Base-by-base conservation (phyloP, 1,140 invertebrate species). In the Drosophila melanica region DNA sequence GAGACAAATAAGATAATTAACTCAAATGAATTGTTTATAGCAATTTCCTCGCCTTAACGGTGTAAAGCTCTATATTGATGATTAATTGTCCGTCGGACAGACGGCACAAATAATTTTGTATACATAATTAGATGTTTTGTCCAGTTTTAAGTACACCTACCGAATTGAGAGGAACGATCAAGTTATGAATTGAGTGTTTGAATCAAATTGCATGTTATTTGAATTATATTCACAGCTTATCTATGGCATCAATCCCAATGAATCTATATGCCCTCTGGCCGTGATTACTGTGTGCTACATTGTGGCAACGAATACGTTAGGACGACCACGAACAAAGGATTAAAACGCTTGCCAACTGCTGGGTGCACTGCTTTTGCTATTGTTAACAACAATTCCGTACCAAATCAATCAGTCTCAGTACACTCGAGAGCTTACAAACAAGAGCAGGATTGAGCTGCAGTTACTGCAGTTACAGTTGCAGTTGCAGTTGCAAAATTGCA, bases 321-420 rank as follows among this genome's bases (percentile, higher is more conserved):
- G n/a, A 16, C 30, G 35, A 8, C 14, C 14, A 12, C 2, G 33
- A 20, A 54, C 33, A 20, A 20, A 20, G 33, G 11, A 12, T 54
- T 12, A 14, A 50, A 50, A 50, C n/a, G n/a, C n/a, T 47, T n/a
- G 44, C 18, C 8, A 2, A 10, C 16, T 44, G 18, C 9, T 44
- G 6, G 7, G 27, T 33, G 10, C 3, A 54, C 60, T 62, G 67
- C 59, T 69, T 73, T 51, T 62, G 77, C 79, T 79, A 74, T 74
- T 74, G 81, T 68, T 80, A 75, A 77, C 80, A 79, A 70, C 74
- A 75, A 50, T 45, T 16, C 41, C 53, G 58, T 41, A 62, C 35
- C 45, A 39, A 63, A 75, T 72, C 81, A 59, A 75, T 87, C 81
- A 78, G 62, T 7, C 35, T 18, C 47, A 48, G 45, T 63, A 16